Percentiles rank a stretch among this genome's conserved stretches.
Evolutionary conservation across 2,888 invertebrate genomes (phyloP).

Genomic region (Podotricha telesiphe): DNA sequence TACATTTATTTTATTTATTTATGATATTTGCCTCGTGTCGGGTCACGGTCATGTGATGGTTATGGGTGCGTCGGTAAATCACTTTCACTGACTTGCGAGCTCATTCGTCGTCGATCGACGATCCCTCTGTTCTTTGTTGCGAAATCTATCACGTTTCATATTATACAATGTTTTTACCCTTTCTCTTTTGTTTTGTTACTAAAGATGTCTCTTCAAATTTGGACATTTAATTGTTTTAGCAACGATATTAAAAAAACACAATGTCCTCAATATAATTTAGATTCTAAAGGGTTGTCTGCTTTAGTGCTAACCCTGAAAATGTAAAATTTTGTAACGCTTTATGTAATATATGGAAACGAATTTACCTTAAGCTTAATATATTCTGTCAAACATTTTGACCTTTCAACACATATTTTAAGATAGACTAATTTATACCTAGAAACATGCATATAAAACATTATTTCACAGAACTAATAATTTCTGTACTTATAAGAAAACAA

Average conservation of each 20-base stretch:
- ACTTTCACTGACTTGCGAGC: slow-evolving; percentile 58
- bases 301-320: slow-evolving; percentile 5
- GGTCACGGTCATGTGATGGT: slow-evolving; percentile 48
- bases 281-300: not conserved
- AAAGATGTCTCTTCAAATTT: not conserved
- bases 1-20: slow-evolving; percentile 46
- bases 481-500: too few relatives aligned
- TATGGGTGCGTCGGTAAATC: slow-evolving; percentile 44
- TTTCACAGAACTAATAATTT: not conserved
- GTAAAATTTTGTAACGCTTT: too few relatives aligned
- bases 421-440: not conserved
- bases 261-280: not conserved
- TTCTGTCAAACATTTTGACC: not conserved
- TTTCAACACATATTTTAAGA: not conserved
- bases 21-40: slow-evolving; percentile 46
- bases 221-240: not conserved
- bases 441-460: not conserved
- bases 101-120: slow-evolving; percentile 48
- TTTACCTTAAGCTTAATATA: not conserved
- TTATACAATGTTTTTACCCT: slow-evolving; percentile 35
- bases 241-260: not conserved
- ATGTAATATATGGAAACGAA: too few relatives aligned
- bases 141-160: slow-evolving; percentile 46
- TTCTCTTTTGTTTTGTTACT: slow-evolving; percentile 27
- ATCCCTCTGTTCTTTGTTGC: slow-evolving; percentile 54